Evolutionary conservation across 2,797 vertebrate genomes (phyloP), one percentile per base, ranked within the genome.

Genomic region (Sebastes matsubarae): DNA sequence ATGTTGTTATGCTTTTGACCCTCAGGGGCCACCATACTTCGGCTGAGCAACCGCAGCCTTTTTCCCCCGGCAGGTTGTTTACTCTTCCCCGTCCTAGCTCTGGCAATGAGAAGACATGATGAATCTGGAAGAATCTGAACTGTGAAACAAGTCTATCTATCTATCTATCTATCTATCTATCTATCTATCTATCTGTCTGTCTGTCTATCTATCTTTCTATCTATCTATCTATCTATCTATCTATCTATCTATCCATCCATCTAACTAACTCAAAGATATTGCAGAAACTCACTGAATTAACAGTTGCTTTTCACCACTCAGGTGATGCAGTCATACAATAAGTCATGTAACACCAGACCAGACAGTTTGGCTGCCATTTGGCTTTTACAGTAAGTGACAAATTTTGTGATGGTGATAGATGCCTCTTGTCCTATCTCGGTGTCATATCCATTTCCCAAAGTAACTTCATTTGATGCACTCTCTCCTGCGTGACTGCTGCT

Each of bases 401-500:
- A 42, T 84, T 85, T 80, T 29, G 63, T 64, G 52, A 81, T 72
- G 81, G 52, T 6, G 42, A 68, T 88, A 63, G 72, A 84, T 81
- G 77, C 71, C 79, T 90, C 34, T 42, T 61, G 79, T 76, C 77
- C 72, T 36, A 72, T 88, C 80, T 79, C 57, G 63, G 82, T 84
- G 84, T 91, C 88, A 82, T 87, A 90, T 95, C 92, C 87, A 90
- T 92, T 95, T 93, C 84, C 87, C 72, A 76, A 68, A 86, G 81
- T 95, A 95, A 95, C 91, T 91, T 92, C 75, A 83, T 96, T 95
- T 93, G 76, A 81, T 87, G 89, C 92, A 92, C 94, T 94, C 89
- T 90, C 27, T 83, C 81, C 81, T 77, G 75, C 36, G 59, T 73
- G 81, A 93, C 88, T 76, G 79, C 77, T 72, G 82, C 86, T 79